phyloP scores from a whole-genome alignment of 2,888 invertebrate genomes.

The Pristionchus mayeri region DNA sequence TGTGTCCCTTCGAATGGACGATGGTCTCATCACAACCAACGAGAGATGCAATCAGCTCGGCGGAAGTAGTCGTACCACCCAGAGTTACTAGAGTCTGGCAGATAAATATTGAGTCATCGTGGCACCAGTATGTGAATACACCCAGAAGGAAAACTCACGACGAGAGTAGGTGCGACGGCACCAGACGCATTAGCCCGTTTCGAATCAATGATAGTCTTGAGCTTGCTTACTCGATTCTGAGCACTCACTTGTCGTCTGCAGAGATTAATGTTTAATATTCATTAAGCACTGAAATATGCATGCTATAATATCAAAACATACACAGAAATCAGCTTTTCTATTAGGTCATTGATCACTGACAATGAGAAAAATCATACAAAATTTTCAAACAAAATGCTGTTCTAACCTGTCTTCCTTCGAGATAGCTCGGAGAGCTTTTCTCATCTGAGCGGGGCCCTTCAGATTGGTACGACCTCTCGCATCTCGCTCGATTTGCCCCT shows the following conservation, averaged over 20 bases:
- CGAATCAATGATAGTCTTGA: constrained; percentile 50
- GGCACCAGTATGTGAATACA: background rate
- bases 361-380: too few species aligned
- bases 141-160: constrained; percentile 25
- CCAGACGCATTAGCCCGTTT: constrained; percentile 53
- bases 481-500: constrained; percentile 82
- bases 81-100: constrained; percentile 69
- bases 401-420: constrained; percentile 59
- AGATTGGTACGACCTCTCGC: constrained; percentile 57
- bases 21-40: constrained; percentile 59
- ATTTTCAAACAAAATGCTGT: too few species aligned
- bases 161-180: constrained; percentile 53
- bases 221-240: constrained; percentile 25
- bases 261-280: background rate
- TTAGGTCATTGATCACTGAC: too few species aligned
- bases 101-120: background rate
- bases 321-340: too few species aligned
- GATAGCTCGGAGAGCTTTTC: constrained; percentile 56
- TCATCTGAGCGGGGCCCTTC: constrained; percentile 44
- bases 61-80: constrained; percentile 56
- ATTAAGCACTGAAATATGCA: background rate
- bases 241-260: constrained; percentile 22
- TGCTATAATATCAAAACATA: too few species aligned
- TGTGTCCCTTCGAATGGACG: constrained; percentile 55
- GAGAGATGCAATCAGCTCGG: constrained; percentile 59